phyloP scores from a whole-genome alignment of 2,797 vertebrate species.

The Eurystomus glaucurus region DNA sequence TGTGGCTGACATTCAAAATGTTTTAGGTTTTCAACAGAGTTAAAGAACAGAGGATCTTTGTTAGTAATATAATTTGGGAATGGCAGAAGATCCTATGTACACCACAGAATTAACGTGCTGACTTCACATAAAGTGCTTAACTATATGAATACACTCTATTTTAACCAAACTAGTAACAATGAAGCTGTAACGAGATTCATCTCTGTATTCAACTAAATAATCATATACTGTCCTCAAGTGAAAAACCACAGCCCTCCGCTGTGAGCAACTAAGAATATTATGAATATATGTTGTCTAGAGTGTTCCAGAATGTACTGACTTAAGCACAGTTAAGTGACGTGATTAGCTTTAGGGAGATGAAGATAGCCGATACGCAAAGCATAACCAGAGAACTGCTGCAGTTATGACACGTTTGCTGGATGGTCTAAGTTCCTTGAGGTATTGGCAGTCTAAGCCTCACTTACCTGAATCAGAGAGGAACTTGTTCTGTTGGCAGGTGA shows the following conservation, averaged over 20 bases:
- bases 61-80: not conserved
- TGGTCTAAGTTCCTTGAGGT: not conserved
- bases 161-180: not conserved
- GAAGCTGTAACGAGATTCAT: not conserved
- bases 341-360: not conserved
- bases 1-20: not conserved
- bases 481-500: not conserved
- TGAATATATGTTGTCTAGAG: not conserved
- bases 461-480: not conserved
- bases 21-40: not conserved
- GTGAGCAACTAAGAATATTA: not conserved
- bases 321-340: not conserved
- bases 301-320: not conserved
- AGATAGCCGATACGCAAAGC: not conserved
- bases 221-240: not conserved
- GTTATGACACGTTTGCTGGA: not conserved
- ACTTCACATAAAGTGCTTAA: not conserved
- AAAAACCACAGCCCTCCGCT: not conserved
- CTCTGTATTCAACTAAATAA: not conserved
- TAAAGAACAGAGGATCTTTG: not conserved
- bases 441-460: not conserved
- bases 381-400: not conserved
- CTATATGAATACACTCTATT: not conserved
- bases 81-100: not conserved
- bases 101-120: not conserved